phyloP scores from a whole-genome alignment of 2,113 vertebrate genomes.

The Rhabdomys dilectus region DNA sequence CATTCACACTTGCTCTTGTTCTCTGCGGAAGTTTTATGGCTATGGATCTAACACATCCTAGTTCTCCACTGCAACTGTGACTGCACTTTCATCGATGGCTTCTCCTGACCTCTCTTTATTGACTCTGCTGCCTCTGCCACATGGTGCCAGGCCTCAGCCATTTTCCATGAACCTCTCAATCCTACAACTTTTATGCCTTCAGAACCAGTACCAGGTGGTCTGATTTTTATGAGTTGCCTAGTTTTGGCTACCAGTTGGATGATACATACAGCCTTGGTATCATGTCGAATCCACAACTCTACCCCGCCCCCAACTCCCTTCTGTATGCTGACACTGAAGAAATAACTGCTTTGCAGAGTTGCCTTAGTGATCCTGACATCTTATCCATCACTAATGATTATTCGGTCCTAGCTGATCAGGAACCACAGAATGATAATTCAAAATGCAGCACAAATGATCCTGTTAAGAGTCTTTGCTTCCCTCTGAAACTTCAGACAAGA shows the following conservation, averaged over 20 bases:
- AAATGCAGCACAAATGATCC: background rate
- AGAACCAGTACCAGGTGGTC: background rate
- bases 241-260: background rate
- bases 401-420: background rate
- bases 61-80: background rate
- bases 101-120: background rate
- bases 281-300: rapidly evolving
- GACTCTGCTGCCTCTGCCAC: background rate
- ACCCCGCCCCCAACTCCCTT: rapidly evolving
- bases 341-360: background rate
- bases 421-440: background rate
- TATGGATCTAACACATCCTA: background rate
- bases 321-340: background rate
- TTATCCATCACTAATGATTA: background rate
- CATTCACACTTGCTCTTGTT: background rate
- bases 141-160: background rate
- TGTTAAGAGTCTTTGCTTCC: background rate
- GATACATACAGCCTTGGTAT: background rate
- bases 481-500: background rate
- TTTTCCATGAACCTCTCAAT: background rate
- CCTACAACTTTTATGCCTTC: background rate
- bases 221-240: background rate
- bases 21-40: background rate
- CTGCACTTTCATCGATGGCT: background rate
- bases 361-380: background rate